Evolutionary conservation across 2,113 vertebrate species (phyloP), one percentile per base, ranked within the genome.

Genomic region (Lophochroa leadbeateri): DNA sequence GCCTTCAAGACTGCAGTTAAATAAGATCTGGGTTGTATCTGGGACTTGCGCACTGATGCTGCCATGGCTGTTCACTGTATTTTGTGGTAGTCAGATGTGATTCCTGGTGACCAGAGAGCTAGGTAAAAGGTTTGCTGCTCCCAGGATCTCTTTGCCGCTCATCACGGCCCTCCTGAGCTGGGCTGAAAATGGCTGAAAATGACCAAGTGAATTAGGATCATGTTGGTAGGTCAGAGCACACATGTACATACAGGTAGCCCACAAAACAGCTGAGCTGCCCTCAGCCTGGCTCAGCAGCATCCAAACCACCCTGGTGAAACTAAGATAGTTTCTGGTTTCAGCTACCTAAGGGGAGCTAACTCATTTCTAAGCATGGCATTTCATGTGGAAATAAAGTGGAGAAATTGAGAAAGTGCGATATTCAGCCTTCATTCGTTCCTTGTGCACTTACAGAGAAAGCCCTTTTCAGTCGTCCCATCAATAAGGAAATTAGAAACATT

Each of bases 401-500:
- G 44, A 88, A 88, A 53, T 11, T 18, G 57, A 82, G 52, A 81
- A 13, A 37, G 18, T 12, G 19, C 47, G 41, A 33, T 39, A 44
- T 55, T 61, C 72, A 78, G 50, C 35, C 55, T 86, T 55, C 7
- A 11, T 65, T 90, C 49, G 9, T 25, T 72, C 17, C 14, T 17
- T 13, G 33, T 68, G 39, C 35, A 7, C 47, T 82, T 65, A 15
- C 1, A 55, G 47, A 60, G 61, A 82, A 46, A 94, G 47, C 25
- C 65, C 20, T 72, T 92, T 91, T 61, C 70, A 53, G n/a, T 12
- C 4, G 6, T 55, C 39, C 46, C 71, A 63, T 57, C 11, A 5
- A 33, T 29, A 94, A 88, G 43, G 35, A 85, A 82, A 95, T 82
- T 39, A 76, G 46, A 74, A 87, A n/a, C 17, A 3, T 11, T 69